A percentile compares a stretch with the other conserved stretches of the same genome.
These are phyloP conservation scores for Hypsopygia costalis DNA, from an alignment of 2,888 invertebrate species.

Conservation along the genomic window DNA sequence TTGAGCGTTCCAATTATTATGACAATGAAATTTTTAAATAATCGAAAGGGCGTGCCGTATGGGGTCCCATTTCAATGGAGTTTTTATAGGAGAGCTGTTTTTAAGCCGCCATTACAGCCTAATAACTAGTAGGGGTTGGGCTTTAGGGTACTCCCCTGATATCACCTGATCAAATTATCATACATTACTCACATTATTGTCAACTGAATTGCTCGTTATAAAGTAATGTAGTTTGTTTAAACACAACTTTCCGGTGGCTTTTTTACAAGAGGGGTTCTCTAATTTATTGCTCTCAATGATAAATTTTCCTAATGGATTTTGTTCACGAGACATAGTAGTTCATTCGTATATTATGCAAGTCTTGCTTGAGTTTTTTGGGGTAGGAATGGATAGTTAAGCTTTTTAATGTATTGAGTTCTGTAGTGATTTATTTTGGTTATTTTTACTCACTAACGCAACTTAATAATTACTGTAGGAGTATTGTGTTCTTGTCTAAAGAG, in stretches of 20 bases:
- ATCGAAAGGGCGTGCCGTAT: conserved; percentile 54
- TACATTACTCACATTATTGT: conserved; percentile 56
- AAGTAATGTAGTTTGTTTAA: conserved; percentile 72
- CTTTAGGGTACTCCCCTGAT: conserved; percentile 28
- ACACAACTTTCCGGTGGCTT: conserved; percentile 56
- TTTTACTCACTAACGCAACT: too few species aligned
- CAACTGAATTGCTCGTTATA: conserved; percentile 61
- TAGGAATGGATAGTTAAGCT: conserved; percentile 17
- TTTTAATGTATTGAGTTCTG: background rate
- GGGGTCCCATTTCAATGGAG: conserved; percentile 55
- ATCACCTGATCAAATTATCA: conserved; percentile 66
- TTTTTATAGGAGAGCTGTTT: conserved; percentile 66
- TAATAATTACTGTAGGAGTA: too few species aligned
- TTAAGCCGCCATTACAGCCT: conserved; percentile 64
- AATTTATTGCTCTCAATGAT: conserved; percentile 69
- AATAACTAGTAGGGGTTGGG: conserved; percentile 50
- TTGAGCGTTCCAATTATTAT: conserved; percentile 37
- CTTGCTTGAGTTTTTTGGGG: conserved; percentile 21
- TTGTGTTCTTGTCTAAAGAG: too few species aligned
- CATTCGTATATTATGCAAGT: conserved; percentile 41
- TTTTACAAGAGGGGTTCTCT: conserved; percentile 49
- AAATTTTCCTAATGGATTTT: conserved; percentile 68
- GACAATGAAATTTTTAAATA: conserved; percentile 60
- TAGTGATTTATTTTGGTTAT: too few species aligned
- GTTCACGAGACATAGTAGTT: conserved; percentile 54